phyloP scores from a whole-genome alignment of 2,888 invertebrate species.

The Hydriomena furcata region DNA sequence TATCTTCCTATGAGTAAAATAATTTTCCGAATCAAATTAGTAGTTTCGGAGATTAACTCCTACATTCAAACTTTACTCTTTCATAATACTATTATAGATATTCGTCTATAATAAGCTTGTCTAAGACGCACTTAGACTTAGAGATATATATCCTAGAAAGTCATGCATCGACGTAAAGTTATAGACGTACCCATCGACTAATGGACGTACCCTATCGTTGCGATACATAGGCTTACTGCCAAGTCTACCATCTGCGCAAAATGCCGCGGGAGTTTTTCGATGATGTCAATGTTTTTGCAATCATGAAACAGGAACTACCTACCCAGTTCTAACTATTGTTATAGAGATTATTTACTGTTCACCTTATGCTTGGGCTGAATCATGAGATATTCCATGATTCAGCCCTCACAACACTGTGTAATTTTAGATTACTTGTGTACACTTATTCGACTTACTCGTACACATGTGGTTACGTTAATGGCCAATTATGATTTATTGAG shows the following conservation, averaged over 20 bases:
- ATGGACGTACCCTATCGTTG: too few species aligned
- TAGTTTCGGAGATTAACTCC: too few species aligned
- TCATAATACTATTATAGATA: too few species aligned
- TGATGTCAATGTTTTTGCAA: conserved; percentile 1
- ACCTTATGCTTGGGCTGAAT: conserved; percentile 27
- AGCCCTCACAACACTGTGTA: conserved; percentile 26
- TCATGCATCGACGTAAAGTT: too few species aligned
- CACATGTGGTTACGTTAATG: conserved; percentile 19
- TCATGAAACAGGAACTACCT: conserved; percentile 11
- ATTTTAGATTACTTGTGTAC: conserved; percentile 26
- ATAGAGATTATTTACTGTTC: conserved; percentile 16
- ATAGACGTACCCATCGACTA: background rate
- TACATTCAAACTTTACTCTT: too few species aligned
- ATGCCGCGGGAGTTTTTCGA: background rate
- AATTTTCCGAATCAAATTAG: too few species aligned
- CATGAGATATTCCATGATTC: conserved; percentile 28
- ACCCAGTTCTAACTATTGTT: conserved; percentile 14
- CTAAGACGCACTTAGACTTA: too few species aligned
- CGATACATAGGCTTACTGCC: too few species aligned
- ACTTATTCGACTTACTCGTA: conserved; percentile 16
- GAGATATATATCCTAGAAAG: too few species aligned
- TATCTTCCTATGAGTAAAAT: too few species aligned
- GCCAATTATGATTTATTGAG: conserved; percentile 15
- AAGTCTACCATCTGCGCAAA: background rate
- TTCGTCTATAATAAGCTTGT: too few species aligned